Conservation (phyloP, 2,113 vertebrate genomes). For the Egretta garzetta region DNA sequence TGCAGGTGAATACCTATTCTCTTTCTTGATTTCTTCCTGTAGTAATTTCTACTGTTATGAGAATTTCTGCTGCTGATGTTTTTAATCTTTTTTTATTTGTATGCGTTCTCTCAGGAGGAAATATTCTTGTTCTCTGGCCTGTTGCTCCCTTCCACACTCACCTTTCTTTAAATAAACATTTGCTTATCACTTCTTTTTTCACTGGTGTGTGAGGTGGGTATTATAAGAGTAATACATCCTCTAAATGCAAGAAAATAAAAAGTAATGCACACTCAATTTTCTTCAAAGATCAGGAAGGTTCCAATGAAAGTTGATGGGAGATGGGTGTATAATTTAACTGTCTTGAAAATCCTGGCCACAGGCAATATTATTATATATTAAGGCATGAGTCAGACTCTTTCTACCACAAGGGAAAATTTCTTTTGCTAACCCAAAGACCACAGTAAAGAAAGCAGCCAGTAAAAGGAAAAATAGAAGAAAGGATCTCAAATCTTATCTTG, state of each 20-base stretch:
- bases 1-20: neutral
- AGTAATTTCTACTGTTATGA: neutral
- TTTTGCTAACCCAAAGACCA: neutral
- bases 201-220: fast-evolving
- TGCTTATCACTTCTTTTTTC: neutral
- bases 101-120: neutral
- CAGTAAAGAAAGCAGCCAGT: neutral
- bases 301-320: neutral
- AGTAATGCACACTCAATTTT: neutral
- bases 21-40: neutral
- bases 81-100: neutral
- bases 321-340: neutral
- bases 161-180: neutral
- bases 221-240: neutral
- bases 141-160: neutral
- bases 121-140: neutral
- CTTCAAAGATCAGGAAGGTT: neutral
- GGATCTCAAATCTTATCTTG: neutral
- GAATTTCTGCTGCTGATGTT: neutral
- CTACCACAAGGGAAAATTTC: neutral
- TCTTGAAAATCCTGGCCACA: neutral
- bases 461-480: neutral
- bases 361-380: neutral
- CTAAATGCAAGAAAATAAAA: constrained; percentile 3
- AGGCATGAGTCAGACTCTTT: neutral